Evolutionary conservation across 2,888 invertebrate species (phyloP).

Genomic region (Pyrrhia umbra): DNA sequence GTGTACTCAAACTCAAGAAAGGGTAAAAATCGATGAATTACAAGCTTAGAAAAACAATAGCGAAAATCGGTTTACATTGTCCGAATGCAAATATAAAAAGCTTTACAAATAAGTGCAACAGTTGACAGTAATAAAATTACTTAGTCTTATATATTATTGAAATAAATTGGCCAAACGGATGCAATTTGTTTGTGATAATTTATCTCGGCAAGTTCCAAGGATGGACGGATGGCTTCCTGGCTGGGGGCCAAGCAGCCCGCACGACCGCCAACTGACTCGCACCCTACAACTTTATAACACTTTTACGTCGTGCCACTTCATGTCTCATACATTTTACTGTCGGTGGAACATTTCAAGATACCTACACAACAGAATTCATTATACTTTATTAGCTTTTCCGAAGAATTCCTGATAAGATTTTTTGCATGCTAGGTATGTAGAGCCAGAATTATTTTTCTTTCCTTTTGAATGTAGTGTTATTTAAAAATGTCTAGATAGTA

Average conservation of each 20-base stretch:
- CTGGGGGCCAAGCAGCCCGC: constrained; percentile 66
- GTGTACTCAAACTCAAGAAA: no score
- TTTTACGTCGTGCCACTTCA: constrained; percentile 59
- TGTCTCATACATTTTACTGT: constrained; percentile 54
- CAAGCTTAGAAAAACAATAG: background rate
- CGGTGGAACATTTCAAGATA: constrained; percentile 34
- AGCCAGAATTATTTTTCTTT: background rate
- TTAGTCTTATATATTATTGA: constrained; percentile 56
- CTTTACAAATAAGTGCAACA: constrained; percentile 54
- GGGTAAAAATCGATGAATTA: background rate
- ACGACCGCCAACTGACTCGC: constrained; percentile 55
- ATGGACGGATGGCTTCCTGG: constrained; percentile 68
- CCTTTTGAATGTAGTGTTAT: background rate
- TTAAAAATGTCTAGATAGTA: no score
- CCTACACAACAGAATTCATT: constrained; percentile 48
- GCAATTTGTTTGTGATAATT: constrained; percentile 71
- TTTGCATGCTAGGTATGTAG: constrained; percentile 20
- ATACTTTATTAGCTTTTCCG: constrained; percentile 29
- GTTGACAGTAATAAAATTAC: constrained; percentile 50
- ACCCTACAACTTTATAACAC: constrained; percentile 59
- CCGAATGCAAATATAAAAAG: background rate
- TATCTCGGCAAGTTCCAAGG: constrained; percentile 63
- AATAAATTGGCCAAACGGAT: constrained; percentile 62
- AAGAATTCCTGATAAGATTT: constrained; percentile 23
- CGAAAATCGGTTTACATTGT: background rate